These are phyloP conservation scores for Galago senegalensis DNA, from an alignment of 2,797 vertebrate genomes.

Conservation along the genomic window DNA sequence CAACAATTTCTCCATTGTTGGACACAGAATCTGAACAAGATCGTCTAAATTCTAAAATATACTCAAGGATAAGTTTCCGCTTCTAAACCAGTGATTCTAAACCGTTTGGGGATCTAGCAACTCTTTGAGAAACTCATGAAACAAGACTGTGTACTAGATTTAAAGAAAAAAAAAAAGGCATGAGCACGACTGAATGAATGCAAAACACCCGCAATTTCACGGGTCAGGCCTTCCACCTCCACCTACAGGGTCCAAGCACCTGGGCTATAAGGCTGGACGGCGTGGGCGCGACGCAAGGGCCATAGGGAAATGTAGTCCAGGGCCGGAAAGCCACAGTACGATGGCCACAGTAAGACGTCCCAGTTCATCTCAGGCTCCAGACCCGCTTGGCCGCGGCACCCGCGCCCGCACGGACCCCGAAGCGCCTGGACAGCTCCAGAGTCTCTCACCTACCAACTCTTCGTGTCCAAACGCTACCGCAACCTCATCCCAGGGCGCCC, in stretches of 20 bases:
- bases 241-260: not conserved
- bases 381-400: not conserved
- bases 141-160: not conserved
- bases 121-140: not conserved
- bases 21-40: not conserved
- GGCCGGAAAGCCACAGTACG: rapidly evolving
- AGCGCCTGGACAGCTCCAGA: not conserved
- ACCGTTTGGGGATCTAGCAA: not conserved
- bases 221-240: not conserved
- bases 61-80: not conserved
- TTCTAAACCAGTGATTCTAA: not conserved
- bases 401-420: not conserved
- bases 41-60: not conserved
- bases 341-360: not conserved
- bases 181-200: not conserved
- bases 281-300: not conserved
- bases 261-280: rapidly evolving
- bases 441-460: conserved; percentile 13
- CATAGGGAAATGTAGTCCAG: conserved; percentile 68
- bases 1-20: not conserved
- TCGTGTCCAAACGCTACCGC: not conserved
- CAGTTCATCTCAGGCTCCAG: not conserved
- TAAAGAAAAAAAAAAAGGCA: not conserved
- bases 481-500: rapidly evolving
- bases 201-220: not conserved